phyloP scores from a whole-genome alignment of 37 sponge, comb jelly and placozoan species.

The Lycopodina hypogea region DNA sequence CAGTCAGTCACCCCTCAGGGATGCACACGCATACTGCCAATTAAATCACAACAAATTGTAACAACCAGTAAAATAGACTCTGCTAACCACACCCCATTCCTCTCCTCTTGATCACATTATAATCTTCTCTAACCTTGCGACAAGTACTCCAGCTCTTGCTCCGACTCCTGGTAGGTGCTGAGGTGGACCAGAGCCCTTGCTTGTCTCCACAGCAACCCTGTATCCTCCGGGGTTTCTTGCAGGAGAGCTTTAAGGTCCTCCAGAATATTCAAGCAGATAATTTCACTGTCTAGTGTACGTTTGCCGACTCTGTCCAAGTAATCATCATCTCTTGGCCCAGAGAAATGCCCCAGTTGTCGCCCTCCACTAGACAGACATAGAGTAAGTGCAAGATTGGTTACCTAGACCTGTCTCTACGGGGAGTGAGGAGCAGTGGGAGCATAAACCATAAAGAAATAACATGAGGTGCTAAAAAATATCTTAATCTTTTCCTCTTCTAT shows the following conservation, averaged over 20 bases:
- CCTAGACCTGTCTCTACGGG: background rate
- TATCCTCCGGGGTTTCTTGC: constrained; percentile 15
- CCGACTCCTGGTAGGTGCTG: constrained; percentile 26
- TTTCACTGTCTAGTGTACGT: constrained; percentile 35
- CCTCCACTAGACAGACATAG: background rate
- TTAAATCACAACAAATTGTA: too few relatives aligned
- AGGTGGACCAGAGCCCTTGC: constrained; percentile 38
- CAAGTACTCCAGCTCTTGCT: constrained; percentile 24
- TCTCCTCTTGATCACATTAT: too few relatives aligned
- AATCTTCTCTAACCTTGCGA: constrained; percentile 19
- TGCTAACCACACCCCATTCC: too few relatives aligned
- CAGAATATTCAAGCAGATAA: constrained; percentile 21
- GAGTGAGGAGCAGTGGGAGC: too few relatives aligned
- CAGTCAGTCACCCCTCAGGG: too few relatives aligned
- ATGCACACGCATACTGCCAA: too few relatives aligned
- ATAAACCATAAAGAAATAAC: too few relatives aligned
- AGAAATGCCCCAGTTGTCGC: background rate
- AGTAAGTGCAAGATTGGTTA: background rate
- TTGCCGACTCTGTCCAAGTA: constrained; percentile 42
- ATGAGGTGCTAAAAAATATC: too few relatives aligned
- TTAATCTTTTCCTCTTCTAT: too few relatives aligned
- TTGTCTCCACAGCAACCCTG: constrained; percentile 49
- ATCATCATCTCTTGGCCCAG: background rate
- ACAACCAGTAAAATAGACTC: too few relatives aligned
- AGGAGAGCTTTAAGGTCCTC: constrained; percentile 13